phyloP scores from a whole-genome alignment of 2,113 vertebrate genomes.

The Hylia prasina region DNA sequence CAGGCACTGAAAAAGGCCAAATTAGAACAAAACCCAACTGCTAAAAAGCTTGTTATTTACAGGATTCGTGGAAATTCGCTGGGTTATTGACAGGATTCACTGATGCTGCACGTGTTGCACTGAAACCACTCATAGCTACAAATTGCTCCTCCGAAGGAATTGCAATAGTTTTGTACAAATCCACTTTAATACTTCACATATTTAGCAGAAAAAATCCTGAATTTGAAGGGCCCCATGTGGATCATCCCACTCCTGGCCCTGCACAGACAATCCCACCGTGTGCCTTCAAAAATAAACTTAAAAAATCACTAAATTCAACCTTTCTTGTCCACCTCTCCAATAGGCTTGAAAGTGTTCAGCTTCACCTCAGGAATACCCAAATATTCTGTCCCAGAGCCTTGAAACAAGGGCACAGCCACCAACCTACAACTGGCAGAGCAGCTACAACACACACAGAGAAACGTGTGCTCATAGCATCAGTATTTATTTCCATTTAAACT shows the following conservation, averaged over 20 bases:
- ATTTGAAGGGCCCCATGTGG: not conserved
- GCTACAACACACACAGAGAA: not conserved
- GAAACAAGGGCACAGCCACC: not conserved
- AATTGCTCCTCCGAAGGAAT: not conserved
- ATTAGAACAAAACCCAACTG: not conserved
- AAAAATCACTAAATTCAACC: not conserved
- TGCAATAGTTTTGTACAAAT: not conserved
- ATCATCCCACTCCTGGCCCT: not conserved
- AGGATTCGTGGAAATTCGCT: fast-evolving
- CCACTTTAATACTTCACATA: fast-evolving
- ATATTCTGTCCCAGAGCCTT: not conserved
- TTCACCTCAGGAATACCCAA: not conserved
- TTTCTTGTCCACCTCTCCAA: not conserved
- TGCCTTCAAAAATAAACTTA: not conserved
- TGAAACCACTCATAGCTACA: not conserved
- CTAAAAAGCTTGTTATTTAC: not conserved
- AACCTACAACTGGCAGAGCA: not conserved
- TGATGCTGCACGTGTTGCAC: fast-evolving
- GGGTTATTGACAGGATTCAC: fast-evolving
- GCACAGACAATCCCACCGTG: fast-evolving
- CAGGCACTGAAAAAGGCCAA: not conserved
- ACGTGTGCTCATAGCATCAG: not conserved
- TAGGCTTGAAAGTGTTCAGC: fast-evolving
- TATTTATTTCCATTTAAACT: not conserved
- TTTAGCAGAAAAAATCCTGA: not conserved